Evolutionary conservation across 2,113 vertebrate species (phyloP).

Genomic region (Pangasianodon gigas): DNA sequence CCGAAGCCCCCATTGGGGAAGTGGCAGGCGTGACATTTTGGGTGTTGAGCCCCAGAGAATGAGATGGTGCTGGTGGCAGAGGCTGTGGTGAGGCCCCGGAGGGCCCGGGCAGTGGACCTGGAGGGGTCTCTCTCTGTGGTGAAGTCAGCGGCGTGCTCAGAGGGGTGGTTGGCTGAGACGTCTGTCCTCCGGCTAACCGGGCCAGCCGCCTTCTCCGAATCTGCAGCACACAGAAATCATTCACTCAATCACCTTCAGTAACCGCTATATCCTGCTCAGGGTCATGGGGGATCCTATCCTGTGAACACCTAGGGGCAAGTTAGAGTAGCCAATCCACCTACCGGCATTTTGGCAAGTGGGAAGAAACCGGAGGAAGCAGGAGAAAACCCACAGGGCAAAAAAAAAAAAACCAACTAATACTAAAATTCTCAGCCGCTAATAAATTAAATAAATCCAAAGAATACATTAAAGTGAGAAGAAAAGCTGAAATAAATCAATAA

Average conservation of each 20-base stretch:
- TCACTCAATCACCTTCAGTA: background rate
- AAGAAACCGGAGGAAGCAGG: background rate
- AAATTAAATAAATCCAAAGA: background rate
- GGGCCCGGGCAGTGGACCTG: constrained; percentile 84
- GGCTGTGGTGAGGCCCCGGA: constrained; percentile 76
- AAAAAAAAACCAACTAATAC: background rate
- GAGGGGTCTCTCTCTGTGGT: constrained; percentile 94
- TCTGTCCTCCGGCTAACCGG: constrained; percentile 88
- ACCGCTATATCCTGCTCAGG: background rate
- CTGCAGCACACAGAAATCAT: constrained; percentile 62
- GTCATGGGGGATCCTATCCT: background rate
- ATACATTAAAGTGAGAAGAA: background rate
- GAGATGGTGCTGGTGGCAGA: constrained; percentile 81
- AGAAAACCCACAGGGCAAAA: background rate
- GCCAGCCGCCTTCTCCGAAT: constrained; percentile 93
- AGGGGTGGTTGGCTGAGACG: constrained; percentile 90
- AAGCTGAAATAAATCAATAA: background rate
- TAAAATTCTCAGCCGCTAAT: background rate
- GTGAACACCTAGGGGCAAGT: background rate
- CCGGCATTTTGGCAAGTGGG: background rate
- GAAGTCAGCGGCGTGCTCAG: constrained; percentile 89
- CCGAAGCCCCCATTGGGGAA: constrained; percentile 93
- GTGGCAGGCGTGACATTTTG: constrained; percentile 95
- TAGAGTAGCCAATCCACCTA: background rate
- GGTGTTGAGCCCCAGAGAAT: constrained; percentile 85